Evolutionary conservation across 2,113 vertebrate genomes (phyloP).

Genomic region (Reinhardtius hippoglossoides): DNA sequence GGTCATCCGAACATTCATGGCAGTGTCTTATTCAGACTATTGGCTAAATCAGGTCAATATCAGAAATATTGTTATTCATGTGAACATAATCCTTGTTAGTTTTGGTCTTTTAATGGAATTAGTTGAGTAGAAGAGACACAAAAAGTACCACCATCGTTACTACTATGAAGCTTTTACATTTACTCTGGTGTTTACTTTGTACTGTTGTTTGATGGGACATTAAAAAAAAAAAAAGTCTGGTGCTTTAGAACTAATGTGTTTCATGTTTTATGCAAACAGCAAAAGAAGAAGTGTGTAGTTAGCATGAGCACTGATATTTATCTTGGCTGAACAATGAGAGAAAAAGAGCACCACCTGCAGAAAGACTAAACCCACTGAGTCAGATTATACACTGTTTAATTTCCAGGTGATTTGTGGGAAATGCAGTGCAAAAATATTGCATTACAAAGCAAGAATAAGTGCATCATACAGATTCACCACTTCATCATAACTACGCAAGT

Average conservation of each 20-base stretch:
- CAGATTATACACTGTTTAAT: neutral
- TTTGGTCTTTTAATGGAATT: neutral
- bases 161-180: neutral
- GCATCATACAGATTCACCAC: neutral
- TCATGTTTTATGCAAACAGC: conserved; percentile 16
- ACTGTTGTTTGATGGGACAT: neutral
- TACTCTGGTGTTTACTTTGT: neutral
- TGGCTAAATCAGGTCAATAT: neutral
- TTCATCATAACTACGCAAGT: neutral
- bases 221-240: neutral
- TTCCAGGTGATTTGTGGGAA: neutral
- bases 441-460: neutral
- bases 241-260: neutral
- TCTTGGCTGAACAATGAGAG: neutral
- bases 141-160: neutral
- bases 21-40: neutral
- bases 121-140: neutral
- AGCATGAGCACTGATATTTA: neutral
- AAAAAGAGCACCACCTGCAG: neutral
- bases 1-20: too few relatives aligned
- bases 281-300: conserved; percentile 11
- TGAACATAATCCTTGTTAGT: neutral
- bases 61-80: neutral
- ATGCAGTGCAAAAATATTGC: neutral
- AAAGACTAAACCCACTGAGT: neutral